phyloP scores from a whole-genome alignment of 1,140 invertebrate genomes.

The Drosophila melanica region DNA sequence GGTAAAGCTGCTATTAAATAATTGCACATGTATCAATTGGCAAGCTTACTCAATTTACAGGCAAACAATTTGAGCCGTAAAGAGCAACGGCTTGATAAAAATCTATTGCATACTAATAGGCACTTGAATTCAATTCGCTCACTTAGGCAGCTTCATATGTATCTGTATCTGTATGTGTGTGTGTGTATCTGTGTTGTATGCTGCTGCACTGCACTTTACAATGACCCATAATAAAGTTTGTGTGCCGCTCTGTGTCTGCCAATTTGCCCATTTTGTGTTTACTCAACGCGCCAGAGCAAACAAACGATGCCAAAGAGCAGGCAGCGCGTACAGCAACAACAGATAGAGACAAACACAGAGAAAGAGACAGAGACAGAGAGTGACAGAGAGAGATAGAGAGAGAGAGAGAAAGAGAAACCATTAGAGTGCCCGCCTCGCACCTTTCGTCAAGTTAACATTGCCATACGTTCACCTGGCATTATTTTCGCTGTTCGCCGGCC shows the following conservation, averaged over 20 bases:
- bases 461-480: conserved; percentile 52
- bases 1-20: conserved; percentile 26
- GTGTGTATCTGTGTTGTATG: conserved; percentile 31
- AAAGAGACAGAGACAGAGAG: neutral
- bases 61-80: conserved; percentile 58
- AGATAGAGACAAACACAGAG: neutral
- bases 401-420: neutral
- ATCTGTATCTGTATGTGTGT: conserved; percentile 5
- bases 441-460: conserved; percentile 58
- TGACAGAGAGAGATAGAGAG: neutral
- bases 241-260: conserved; percentile 63
- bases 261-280: conserved; percentile 67
- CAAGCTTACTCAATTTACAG: conserved; percentile 55
- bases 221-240: conserved; percentile 71
- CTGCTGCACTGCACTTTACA: conserved; percentile 58
- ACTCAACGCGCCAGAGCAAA: conserved; percentile 59
- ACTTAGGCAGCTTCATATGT: conserved; percentile 40
- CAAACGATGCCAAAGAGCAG: conserved; percentile 54
- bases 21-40: conserved; percentile 62
- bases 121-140: conserved; percentile 69
- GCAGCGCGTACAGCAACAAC: conserved; percentile 7
- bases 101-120: conserved; percentile 70
- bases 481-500: conserved; percentile 13
- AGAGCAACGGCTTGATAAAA: conserved; percentile 63
- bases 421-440: conserved; percentile 16